Percentiles rank a stretch among this genome's conserved stretches.
These are phyloP conservation scores for Mystacides longicornis DNA, from an alignment of 2,888 invertebrate species.

Conservation along the genomic window DNA sequence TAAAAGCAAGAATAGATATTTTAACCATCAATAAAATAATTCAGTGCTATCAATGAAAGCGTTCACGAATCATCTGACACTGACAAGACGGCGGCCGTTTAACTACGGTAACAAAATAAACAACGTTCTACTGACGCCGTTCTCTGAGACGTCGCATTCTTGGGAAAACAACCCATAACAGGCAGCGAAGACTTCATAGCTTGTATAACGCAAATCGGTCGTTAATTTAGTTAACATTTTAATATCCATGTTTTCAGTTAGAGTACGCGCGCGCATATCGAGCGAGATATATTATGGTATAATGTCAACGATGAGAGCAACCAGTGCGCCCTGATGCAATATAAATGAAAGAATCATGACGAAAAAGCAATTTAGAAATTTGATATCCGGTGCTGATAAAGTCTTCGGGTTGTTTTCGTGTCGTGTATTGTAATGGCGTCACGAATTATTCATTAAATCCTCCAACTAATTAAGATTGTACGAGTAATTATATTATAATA, in stretches of 20 bases:
- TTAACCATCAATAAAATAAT: too few relatives aligned
- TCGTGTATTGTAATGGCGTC: conserved; percentile 8
- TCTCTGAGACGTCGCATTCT: too few relatives aligned
- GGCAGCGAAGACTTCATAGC: too few relatives aligned
- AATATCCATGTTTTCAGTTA: background rate
- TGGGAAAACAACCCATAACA: too few relatives aligned
- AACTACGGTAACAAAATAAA: too few relatives aligned
- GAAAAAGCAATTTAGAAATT: conserved; percentile 2
- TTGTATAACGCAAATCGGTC: too few relatives aligned
- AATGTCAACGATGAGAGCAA: background rate
- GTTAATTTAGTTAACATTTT: too few relatives aligned
- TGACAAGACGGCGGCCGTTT: too few relatives aligned
- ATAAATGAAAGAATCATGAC: background rate
- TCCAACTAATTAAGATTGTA: conserved; percentile 13
- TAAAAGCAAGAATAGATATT: too few relatives aligned
- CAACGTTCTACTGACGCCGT: too few relatives aligned
- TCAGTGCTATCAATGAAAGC: too few relatives aligned
- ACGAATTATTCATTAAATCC: conserved; percentile 15
- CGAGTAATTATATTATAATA: conserved; percentile 7
- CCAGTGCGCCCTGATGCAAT: background rate
- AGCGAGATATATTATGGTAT: background rate
- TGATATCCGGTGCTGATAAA: background rate
- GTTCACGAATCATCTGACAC: too few relatives aligned
- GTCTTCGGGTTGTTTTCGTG: background rate
- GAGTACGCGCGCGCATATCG: background rate